These are phyloP conservation scores for Volucella bombylans DNA, from an alignment of 2,888 invertebrate species.

Conservation along the genomic window DNA sequence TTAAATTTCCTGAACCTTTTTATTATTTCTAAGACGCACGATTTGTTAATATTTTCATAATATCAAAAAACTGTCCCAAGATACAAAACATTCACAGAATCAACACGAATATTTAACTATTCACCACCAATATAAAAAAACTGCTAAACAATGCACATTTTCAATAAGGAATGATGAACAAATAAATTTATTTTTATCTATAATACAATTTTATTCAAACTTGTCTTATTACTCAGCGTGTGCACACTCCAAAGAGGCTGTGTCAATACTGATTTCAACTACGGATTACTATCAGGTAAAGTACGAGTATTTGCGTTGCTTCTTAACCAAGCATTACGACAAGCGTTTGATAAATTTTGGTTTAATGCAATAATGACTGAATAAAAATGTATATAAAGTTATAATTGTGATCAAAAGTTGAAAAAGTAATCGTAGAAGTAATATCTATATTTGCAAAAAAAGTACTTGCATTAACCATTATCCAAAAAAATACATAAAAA, in stretches of 20 bases:
- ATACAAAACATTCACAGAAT: too few species aligned
- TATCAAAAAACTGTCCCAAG: too few species aligned
- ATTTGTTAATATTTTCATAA: too few species aligned
- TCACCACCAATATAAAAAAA: too few species aligned
- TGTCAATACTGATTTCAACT: conserved; percentile 82
- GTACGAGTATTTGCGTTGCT: conserved; percentile 76
- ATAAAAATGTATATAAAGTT: background rate
- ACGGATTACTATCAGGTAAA: conserved; percentile 80
- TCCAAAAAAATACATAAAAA: too few species aligned
- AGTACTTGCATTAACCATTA: too few species aligned
- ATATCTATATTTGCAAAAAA: too few species aligned
- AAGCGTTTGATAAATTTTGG: conserved; percentile 36
- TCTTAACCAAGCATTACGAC: conserved; percentile 42
- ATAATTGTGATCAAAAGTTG: too few species aligned
- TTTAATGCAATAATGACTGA: conserved; percentile 30
- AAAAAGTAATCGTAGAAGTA: too few species aligned
- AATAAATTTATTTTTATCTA: conserved; percentile 57
- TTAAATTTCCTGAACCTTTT: too few species aligned
- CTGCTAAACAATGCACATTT: background rate
- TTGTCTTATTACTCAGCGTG: conserved; percentile 76
- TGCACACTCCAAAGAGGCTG: conserved; percentile 83
- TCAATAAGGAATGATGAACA: conserved; percentile 25
- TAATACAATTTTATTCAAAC: conserved; percentile 47
- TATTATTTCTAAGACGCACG: too few species aligned
- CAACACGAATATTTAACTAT: too few species aligned